Conservation (phyloP, 2,113 vertebrate genomes). For the Ivindomyrus marchei region DNA sequence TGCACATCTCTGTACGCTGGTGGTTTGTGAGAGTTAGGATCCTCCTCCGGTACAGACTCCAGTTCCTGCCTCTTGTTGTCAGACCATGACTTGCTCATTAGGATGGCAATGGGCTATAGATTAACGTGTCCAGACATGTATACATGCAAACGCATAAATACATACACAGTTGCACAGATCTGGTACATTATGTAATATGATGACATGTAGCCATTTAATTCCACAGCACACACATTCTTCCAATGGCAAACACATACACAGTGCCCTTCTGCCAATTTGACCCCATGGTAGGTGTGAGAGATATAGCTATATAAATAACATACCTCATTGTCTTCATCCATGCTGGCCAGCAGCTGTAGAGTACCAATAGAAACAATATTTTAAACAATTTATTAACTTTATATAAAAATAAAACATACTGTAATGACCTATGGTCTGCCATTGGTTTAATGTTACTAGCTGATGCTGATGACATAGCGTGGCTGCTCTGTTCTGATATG, state of each 20-base stretch:
- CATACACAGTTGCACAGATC: neutral
- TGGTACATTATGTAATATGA: neutral
- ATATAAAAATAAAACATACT: neutral
- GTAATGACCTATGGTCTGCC: neutral
- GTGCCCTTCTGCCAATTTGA: neutral
- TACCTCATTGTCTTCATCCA: constrained; percentile 57
- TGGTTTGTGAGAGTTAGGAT: constrained; percentile 43
- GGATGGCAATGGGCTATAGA: constrained; percentile 46
- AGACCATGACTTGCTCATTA: constrained; percentile 43
- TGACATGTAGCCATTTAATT: neutral
- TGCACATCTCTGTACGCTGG: constrained; percentile 43
- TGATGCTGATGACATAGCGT: neutral
- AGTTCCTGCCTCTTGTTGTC: constrained; percentile 35
- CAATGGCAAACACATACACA: neutral
- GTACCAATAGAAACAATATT: neutral
- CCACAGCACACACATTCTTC: neutral
- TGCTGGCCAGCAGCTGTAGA: constrained; percentile 56
- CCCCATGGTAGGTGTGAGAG: no score
- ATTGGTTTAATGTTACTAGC: neutral
- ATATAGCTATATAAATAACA: neutral
- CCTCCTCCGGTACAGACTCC: constrained; percentile 41
- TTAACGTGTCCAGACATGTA: constrained; percentile 1
- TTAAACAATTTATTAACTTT: neutral
- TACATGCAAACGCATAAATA: neutral
- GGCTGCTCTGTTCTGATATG: neutral